Percentiles rank a stretch among this genome's conserved stretches.
Evolutionary conservation across 2,113 vertebrate genomes (phyloP).

Genomic region (Merops nubicus): DNA sequence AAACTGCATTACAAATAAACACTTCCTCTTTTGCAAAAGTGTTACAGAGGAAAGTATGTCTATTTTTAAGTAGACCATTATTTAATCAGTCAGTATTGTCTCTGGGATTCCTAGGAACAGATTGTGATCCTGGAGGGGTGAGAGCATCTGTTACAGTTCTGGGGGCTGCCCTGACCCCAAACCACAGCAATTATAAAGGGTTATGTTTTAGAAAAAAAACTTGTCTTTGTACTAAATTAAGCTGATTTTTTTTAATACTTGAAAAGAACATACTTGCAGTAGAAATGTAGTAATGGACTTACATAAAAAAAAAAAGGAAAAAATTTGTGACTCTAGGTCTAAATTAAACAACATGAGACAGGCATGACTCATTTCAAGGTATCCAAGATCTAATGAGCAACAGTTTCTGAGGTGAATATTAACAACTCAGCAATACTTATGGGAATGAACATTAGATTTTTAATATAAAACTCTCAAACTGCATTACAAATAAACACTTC

Average conservation of each 20-base stretch:
- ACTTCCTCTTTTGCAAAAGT: neutral
- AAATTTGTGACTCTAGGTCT: neutral
- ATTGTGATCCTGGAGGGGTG: too few species aligned
- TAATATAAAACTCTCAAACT: neutral
- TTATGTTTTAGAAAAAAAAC: conserved; percentile 50
- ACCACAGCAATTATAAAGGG: too few species aligned
- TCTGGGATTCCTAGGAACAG: neutral
- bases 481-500: conserved; percentile 1
- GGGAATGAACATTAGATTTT: conserved; percentile 10
- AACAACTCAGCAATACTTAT: conserved; percentile 17
- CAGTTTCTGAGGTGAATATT: conserved; percentile 15
- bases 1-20: conserved; percentile 7
- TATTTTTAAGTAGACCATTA: neutral
- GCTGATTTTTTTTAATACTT: neutral
- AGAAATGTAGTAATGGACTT: conserved; percentile 1
- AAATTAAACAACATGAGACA: neutral
- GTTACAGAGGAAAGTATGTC: fast-evolving
- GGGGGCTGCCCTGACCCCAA: too few species aligned
- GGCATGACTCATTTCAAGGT: neutral
- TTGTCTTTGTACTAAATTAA: conserved; percentile 13
- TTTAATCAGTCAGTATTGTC: neutral
- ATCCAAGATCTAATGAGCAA: conserved; percentile 47
- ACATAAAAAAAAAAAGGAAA: neutral
- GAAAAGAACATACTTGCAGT: neutral
- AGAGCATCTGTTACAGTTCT: too few species aligned